Conservation (phyloP, 2,797 vertebrate genomes). For the Meda fulgida region DNA sequence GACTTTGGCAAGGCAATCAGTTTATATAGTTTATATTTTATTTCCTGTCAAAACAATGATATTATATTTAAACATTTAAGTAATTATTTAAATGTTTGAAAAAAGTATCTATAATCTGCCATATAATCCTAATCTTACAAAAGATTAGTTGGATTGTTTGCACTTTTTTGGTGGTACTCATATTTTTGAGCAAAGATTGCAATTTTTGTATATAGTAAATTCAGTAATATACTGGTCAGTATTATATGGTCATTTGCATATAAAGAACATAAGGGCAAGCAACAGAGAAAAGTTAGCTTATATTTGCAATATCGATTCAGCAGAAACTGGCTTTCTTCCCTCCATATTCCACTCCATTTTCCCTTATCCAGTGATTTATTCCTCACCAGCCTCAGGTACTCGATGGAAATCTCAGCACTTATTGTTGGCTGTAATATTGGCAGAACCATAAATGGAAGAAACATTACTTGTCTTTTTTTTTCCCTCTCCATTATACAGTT, state of each 20-base stretch:
- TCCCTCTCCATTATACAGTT: slow-evolving; percentile 2
- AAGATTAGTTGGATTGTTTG: background rate
- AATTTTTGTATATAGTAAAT: background rate
- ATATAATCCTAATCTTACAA: background rate
- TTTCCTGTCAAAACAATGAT: background rate
- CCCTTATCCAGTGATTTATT: slow-evolving; percentile 68
- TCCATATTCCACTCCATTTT: slow-evolving; percentile 35
- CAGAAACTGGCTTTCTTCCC: slow-evolving; percentile 46
- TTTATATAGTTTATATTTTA: too few relatives aligned
- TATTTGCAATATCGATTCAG: slow-evolving; percentile 14
- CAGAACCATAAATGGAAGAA: slow-evolving; percentile 75
- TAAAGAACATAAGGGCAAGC: background rate
- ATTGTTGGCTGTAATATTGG: slow-evolving; percentile 76
- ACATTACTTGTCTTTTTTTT: slow-evolving; percentile 67
- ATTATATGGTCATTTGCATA: background rate
- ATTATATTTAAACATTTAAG: too few relatives aligned
- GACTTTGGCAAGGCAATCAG: too few relatives aligned
- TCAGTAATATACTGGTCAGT: background rate
- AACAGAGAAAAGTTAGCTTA: background rate
- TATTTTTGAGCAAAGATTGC: background rate
- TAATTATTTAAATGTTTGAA: too few relatives aligned
- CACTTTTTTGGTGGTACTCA: background rate
- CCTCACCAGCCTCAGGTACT: slow-evolving; percentile 69
- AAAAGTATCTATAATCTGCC: background rate
- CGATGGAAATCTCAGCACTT: slow-evolving; percentile 77